Conservation (phyloP, 92 coral and sea anemone species). For the Parazoanthus darwini region DNA sequence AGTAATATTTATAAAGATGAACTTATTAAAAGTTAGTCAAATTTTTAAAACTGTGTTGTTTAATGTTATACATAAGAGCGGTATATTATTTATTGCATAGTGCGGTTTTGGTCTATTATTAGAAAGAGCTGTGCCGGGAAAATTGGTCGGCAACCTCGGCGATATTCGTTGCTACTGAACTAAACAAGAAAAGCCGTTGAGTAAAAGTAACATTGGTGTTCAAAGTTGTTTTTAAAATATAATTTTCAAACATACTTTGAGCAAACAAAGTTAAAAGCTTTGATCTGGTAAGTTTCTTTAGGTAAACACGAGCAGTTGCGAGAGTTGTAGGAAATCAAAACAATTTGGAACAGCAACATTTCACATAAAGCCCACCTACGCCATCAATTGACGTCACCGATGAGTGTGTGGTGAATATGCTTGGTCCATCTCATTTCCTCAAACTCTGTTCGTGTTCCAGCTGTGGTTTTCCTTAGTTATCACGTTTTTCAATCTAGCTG, state of each 20-base stretch:
- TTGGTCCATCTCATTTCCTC: neutral
- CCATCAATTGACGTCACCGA: slow-evolving; percentile 3
- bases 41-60: neutral
- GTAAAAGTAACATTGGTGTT: neutral
- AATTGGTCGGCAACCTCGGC: neutral
- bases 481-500: neutral
- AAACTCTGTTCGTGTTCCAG: neutral
- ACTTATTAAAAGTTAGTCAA: neutral
- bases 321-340: neutral
- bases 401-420: slow-evolving; percentile 6
- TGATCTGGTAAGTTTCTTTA: neutral
- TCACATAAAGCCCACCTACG: neutral
- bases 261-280: neutral
- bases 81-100: neutral
- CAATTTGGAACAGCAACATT: neutral
- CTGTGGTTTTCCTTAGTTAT: neutral
- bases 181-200: neutral
- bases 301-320: neutral
- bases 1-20: neutral
- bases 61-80: neutral
- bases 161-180: neutral
- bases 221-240: neutral
- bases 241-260: neutral
- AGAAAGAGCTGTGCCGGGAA: neutral
- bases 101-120: slow-evolving; percentile 4